phyloP scores from a whole-genome alignment of 2,797 vertebrate genomes.

The Macropodus opercularis region DNA sequence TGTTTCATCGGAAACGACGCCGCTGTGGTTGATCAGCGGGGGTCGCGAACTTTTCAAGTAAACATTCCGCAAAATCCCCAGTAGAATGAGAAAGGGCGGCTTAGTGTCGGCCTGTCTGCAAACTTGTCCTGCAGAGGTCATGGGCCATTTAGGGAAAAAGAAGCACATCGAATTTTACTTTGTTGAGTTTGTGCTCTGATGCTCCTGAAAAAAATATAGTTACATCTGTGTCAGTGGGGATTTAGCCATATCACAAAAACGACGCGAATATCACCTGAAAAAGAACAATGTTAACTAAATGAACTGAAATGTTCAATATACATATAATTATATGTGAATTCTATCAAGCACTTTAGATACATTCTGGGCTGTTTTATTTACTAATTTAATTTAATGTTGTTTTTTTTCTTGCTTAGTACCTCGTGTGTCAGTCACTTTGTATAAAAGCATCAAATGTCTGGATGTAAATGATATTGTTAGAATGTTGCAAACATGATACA shows the following conservation, averaged over 20 bases:
- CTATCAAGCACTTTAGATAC: too few species aligned
- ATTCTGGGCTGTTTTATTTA: too few species aligned
- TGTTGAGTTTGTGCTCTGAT: slow-evolving; percentile 48
- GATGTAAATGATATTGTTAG: too few species aligned
- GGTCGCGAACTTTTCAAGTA: slow-evolving; percentile 75
- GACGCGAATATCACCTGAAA: neutral
- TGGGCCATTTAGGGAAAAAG: slow-evolving; percentile 61
- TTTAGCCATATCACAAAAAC: slow-evolving; percentile 2
- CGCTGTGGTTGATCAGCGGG: slow-evolving; percentile 56
- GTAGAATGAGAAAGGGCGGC: slow-evolving; percentile 71
- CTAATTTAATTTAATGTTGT: too few species aligned
- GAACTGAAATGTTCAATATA: neutral
- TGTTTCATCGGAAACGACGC: slow-evolving; percentile 39
- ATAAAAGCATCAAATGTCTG: too few species aligned
- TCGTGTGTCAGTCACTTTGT: too few species aligned
- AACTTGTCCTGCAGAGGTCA: slow-evolving; percentile 62
- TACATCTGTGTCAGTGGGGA: slow-evolving; percentile 33
- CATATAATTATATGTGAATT: neutral
- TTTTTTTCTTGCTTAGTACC: too few species aligned
- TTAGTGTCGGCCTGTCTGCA: slow-evolving; percentile 70
- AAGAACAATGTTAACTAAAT: neutral
- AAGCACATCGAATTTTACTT: slow-evolving; percentile 61
- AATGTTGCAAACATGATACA: too few species aligned
- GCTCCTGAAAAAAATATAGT: slow-evolving; percentile 33
- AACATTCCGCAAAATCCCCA: slow-evolving; percentile 75